Base-by-base conservation (phyloP, 2,797 vertebrate species). In the Characodon lateralis region DNA sequence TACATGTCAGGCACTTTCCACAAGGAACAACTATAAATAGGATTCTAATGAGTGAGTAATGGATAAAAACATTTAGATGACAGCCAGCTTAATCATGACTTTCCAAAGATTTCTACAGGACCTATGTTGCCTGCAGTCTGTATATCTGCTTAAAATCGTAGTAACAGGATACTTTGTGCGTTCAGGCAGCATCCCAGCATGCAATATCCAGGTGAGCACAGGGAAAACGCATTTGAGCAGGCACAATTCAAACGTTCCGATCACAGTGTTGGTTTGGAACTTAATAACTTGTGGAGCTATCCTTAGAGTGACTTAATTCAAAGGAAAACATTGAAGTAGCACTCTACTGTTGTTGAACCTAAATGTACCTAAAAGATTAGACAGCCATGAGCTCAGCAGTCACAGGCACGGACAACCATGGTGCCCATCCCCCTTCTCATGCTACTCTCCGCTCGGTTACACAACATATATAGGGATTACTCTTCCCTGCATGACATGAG, bases 381-480 rank as follows among this genome's bases (percentile, higher is more conserved):
- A 93, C 88, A 85, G 81, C 90, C 85, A 91, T 80, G 85, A 92
- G 89, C 89, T 92, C 91, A 91, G 89, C 90, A 88, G 87, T 92
- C 92, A 90, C 90, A 84, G 82, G 85, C 88, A 76, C 77, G 61
- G 84, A 85, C 85, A 89, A 90, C 84, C 83, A 72, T 79, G 10
- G 12, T 81, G 79, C 91, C 92, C 93, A 89, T 91, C 91, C 91
- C 92, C 93, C 92, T 88, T 79, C 83, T 82, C 78, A 84, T 88
- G 92, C 94, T 94, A 85, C 91, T 94, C 92, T 90, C 92, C 93
- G 92, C 94, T 92, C 85, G 84, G 95, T 97, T 97, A 97, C 94
- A 96, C 96, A 97, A 96, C 94, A 93, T 96, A 95, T 93, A 95
- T 94, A 91, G 90, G 95, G 96, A 95, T 95, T 95, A 95, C 86